A percentile compares a stretch with the other conserved stretches of the same genome.
These are phyloP conservation scores for Erebia aethiops DNA, from an alignment of 2,888 invertebrate species.

Conservation along the genomic window DNA sequence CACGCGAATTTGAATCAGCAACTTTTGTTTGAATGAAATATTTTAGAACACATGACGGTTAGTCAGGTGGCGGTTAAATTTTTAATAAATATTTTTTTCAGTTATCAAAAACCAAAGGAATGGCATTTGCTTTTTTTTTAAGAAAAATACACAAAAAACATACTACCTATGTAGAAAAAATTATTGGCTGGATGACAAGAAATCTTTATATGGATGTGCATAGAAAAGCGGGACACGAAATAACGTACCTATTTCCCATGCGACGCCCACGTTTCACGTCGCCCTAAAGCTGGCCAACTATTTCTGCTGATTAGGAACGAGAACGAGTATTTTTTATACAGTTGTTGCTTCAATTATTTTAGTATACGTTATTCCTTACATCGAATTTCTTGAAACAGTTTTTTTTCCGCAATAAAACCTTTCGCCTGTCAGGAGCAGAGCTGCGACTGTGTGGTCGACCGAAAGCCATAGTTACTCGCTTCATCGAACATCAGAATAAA, in stretches of 20 bases:
- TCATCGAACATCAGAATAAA: slow-evolving; percentile 4
- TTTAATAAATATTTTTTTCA: no score
- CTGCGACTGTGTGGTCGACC: slow-evolving; percentile 8
- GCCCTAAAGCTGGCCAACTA: no score
- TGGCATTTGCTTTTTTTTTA: not conserved
- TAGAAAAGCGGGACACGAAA: no score
- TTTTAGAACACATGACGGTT: not conserved
- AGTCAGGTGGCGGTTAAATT: not conserved
- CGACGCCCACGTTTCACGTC: no score
- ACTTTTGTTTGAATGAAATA: slow-evolving; percentile 7
- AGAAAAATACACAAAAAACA: not conserved
- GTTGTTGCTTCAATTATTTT: not conserved
- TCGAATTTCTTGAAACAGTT: slow-evolving; percentile 1
- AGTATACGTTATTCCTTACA: not conserved
- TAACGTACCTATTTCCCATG: no score
- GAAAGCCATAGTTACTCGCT: slow-evolving; percentile 1
- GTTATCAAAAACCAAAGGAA: not conserved
- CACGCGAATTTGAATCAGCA: not conserved
- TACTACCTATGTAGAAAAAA: no score
- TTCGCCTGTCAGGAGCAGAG: slow-evolving; percentile 8
- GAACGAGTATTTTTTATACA: not conserved
- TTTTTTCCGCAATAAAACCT: slow-evolving; percentile 6
- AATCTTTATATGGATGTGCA: no score
- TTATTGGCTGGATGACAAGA: no score
- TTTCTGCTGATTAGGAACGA: not conserved